Conservation (phyloP, 2,113 vertebrate genomes). For the mouse (Mus musculus) region DNA sequence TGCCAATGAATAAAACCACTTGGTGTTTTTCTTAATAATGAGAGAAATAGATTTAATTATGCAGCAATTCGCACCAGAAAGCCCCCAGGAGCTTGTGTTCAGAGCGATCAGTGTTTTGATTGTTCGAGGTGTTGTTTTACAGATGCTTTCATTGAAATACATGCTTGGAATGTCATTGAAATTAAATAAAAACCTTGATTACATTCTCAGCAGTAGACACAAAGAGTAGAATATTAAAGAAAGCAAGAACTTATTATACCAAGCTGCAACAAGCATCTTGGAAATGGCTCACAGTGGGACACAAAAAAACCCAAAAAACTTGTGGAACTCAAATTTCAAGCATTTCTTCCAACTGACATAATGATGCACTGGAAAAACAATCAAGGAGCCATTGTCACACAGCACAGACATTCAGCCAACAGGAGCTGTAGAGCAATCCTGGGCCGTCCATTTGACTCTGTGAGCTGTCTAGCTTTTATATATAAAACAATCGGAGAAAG, state of each 20-base stretch:
- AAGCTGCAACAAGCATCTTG: conserved; percentile 59
- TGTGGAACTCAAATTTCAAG: conserved; percentile 70
- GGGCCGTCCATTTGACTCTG: conserved; percentile 55
- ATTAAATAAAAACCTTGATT: conserved; percentile 68
- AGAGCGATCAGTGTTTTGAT: conserved; percentile 40
- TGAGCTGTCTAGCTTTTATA: conserved; percentile 55
- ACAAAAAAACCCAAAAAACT: conserved; percentile 24
- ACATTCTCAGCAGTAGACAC: conserved; percentile 57
- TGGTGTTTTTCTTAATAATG: conserved; percentile 22
- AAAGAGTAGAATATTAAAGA: conserved; percentile 22
- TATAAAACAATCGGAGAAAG: conserved; percentile 59
- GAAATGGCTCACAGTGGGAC: conserved; percentile 70
- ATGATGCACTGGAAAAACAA: conserved; percentile 71
- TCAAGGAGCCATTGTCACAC: conserved; percentile 64
- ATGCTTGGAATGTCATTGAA: conserved; percentile 58
- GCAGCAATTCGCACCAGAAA: conserved; percentile 7
- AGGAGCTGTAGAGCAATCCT: conserved; percentile 66
- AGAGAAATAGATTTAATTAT: conserved; percentile 38
- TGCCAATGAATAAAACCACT: conserved; percentile 9
- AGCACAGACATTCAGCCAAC: conserved; percentile 59
- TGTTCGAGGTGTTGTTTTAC: conserved; percentile 14
- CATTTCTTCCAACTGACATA: conserved; percentile 64
- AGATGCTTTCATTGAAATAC: not conserved
- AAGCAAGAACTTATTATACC: conserved; percentile 54
- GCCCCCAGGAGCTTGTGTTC: not conserved